These are phyloP conservation scores for Oreohelix idahoensis DNA, from an alignment of 1,140 invertebrate species.

Conservation along the genomic window DNA sequence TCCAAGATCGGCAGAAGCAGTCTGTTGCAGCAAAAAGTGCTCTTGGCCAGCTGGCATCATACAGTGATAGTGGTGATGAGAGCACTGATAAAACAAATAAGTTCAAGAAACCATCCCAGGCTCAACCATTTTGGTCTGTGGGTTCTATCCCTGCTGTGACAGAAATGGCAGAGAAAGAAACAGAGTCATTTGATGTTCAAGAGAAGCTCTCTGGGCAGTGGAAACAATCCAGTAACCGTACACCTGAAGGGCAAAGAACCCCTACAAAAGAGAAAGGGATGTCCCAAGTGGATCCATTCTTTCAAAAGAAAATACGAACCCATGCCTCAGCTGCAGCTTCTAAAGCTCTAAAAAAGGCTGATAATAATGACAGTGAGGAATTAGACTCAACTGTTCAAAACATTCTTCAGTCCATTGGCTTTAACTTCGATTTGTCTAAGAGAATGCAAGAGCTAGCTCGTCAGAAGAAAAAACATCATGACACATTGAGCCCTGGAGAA, in stretches of 20 bases:
- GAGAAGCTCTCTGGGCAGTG: slow-evolving; percentile 48
- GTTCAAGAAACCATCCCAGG: not conserved
- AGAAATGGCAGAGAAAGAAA: no score
- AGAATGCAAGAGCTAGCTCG: slow-evolving; percentile 70
- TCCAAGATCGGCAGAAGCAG: not conserved
- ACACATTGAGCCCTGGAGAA: slow-evolving; percentile 45
- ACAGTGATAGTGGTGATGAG: slow-evolving; percentile 60
- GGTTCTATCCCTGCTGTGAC: slow-evolving; percentile 6
- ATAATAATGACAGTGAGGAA: slow-evolving; percentile 47
- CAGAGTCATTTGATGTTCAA: slow-evolving; percentile 40
- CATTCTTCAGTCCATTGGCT: slow-evolving; percentile 71
- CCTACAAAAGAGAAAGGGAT: not conserved
- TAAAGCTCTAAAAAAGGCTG: slow-evolving; percentile 2
- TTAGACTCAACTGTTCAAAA: slow-evolving; percentile 70
- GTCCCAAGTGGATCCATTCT: slow-evolving; percentile 8
- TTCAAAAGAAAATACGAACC: not conserved
- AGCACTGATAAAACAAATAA: slow-evolving; percentile 64
- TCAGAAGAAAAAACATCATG: slow-evolving; percentile 52
- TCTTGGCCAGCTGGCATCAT: slow-evolving; percentile 35
- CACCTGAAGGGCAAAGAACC: not conserved
- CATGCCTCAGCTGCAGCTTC: not conserved
- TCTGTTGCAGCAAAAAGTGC: not conserved
- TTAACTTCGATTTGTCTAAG: slow-evolving; percentile 72
- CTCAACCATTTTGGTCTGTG: slow-evolving; percentile 25
- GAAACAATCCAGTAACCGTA: slow-evolving; percentile 30